These are phyloP conservation scores for Myiopsitta monachus DNA, from an alignment of 2,113 vertebrate species.

Conservation along the genomic window DNA sequence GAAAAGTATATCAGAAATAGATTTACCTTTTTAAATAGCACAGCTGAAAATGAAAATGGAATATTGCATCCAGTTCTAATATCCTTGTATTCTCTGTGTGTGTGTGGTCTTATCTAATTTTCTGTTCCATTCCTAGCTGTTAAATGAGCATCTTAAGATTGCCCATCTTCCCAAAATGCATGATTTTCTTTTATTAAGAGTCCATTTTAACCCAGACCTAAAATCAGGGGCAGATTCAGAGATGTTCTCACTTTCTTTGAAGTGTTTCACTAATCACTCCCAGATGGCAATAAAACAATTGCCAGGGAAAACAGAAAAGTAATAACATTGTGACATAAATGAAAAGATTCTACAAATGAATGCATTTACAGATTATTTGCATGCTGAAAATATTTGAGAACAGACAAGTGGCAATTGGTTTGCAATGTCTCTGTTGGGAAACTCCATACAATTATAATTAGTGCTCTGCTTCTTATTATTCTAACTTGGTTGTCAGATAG, in stretches of 20 bases:
- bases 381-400: slow-evolving; percentile 29
- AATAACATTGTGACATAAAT: slow-evolving; percentile 42
- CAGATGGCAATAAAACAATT: slow-evolving; percentile 41
- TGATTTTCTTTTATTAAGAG: slow-evolving; percentile 4
- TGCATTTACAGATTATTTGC: slow-evolving; percentile 35
- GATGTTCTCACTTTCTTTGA: neutral
- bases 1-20: neutral
- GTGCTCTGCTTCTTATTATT: slow-evolving; percentile 35
- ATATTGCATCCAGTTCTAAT: neutral
- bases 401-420: slow-evolving; percentile 59
- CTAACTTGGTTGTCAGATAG: slow-evolving; percentile 31
- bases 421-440: slow-evolving; percentile 56
- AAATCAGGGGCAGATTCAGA: neutral
- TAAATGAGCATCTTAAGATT: neutral
- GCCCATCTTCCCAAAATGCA: neutral
- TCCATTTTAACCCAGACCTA: slow-evolving; percentile 1
- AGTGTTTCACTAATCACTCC: slow-evolving; percentile 32
- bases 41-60: neutral
- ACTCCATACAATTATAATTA: slow-evolving; percentile 49
- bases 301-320: slow-evolving; percentile 35
- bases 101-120: neutral
- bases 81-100: neutral
- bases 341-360: slow-evolving; percentile 50
- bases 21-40: neutral
- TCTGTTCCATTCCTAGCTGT: neutral